Conservation (phyloP, 2,797 vertebrate genomes). For the Ispidina picta region DNA sequence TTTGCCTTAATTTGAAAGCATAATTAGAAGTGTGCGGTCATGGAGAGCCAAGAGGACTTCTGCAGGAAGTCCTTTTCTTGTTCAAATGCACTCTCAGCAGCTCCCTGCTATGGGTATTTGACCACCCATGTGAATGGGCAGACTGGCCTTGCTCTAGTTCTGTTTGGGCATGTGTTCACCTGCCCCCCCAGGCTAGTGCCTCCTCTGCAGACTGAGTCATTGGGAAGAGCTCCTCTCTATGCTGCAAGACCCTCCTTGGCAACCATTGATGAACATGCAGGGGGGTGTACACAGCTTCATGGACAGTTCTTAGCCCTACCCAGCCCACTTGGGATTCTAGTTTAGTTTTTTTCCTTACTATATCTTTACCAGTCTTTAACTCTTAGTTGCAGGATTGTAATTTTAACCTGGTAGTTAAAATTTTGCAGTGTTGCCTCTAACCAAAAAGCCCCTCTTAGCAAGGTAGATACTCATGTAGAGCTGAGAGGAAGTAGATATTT, state of each 20-base stretch:
- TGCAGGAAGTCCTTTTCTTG: neutral
- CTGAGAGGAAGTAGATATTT: neutral
- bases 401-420: neutral
- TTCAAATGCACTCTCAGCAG: neutral
- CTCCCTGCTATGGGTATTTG: neutral
- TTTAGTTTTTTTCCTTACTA: fast-evolving
- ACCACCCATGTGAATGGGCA: neutral
- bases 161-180: fast-evolving
- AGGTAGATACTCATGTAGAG: neutral
- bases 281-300: too few species aligned
- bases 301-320: neutral
- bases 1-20: neutral
- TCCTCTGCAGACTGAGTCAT: fast-evolving
- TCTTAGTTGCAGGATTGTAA: neutral
- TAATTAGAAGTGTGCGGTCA: neutral
- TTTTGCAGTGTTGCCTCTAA: neutral
- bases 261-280: too few species aligned
- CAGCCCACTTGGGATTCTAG: neutral
- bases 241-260: fast-evolving
- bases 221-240: neutral
- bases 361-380: neutral
- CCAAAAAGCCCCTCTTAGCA: neutral
- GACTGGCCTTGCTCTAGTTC: neutral
- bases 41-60: neutral
- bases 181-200: neutral